A percentile compares a stretch with the other conserved stretches of the same genome.
Conservation (phyloP, 2,888 invertebrate genomes). For the Neria commutata region DNA sequence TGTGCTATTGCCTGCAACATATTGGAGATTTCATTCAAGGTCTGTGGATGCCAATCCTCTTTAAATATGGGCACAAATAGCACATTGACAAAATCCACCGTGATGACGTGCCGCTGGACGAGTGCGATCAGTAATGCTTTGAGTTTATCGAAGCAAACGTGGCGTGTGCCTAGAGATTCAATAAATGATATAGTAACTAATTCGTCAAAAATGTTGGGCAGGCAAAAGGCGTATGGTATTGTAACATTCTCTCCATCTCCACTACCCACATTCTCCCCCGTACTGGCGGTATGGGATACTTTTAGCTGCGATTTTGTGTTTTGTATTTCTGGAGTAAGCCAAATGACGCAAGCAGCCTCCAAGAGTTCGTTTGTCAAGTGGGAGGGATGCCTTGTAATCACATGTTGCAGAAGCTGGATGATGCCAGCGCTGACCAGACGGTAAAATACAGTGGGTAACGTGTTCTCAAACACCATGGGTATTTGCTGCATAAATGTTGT, state of each 20-base stretch:
- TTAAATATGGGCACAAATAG: constrained; percentile 73
- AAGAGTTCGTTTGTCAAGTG: constrained; percentile 42
- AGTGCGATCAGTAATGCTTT: constrained; percentile 63
- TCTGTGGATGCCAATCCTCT: constrained; percentile 68
- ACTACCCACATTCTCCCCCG: constrained; percentile 10
- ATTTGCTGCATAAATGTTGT: constrained; percentile 36
- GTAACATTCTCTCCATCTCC: not conserved
- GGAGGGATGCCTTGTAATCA: constrained; percentile 45
- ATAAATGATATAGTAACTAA: constrained; percentile 48
- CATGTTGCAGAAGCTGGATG: constrained; percentile 51
- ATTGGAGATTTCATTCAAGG: constrained; percentile 46
- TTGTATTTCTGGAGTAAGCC: constrained; percentile 31
- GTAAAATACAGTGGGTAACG: constrained; percentile 51
- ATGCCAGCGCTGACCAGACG: constrained; percentile 44
- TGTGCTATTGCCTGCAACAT: constrained; percentile 44
- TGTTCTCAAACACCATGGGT: constrained; percentile 37
- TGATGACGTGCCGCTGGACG: constrained; percentile 66
- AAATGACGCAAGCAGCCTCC: constrained; percentile 36
- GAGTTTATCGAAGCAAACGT: constrained; percentile 61
- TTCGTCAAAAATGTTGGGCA: constrained; percentile 37
- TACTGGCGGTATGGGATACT: constrained; percentile 16
- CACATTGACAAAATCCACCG: constrained; percentile 68
- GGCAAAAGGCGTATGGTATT: not conserved
- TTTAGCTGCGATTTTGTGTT: not conserved
- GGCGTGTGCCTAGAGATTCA: constrained; percentile 35